These are phyloP conservation scores for Oostethus manadensis DNA, from an alignment of 2,113 vertebrate genomes.

Conservation along the genomic window DNA sequence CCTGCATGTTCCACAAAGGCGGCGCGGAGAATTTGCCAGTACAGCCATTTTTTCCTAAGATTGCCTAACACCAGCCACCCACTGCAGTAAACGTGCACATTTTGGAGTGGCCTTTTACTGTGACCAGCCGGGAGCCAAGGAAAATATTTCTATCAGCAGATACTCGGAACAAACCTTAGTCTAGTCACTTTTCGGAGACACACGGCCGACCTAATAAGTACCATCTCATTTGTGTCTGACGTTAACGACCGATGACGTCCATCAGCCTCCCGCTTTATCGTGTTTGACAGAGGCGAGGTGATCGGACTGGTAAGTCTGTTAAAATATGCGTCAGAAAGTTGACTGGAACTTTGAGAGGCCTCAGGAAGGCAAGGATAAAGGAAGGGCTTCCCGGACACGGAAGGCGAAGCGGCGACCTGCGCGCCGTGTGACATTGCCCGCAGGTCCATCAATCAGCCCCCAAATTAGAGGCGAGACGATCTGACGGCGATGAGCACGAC, in stretches of 20 bases:
- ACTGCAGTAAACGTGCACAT: too few relatives aligned
- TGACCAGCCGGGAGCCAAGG: too few relatives aligned
- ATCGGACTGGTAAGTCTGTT: background rate
- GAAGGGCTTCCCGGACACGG: conserved; percentile 30
- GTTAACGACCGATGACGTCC: background rate
- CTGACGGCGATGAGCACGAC: conserved; percentile 44
- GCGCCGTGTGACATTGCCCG: conserved; percentile 45
- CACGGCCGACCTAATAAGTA: background rate
- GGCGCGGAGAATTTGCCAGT: too few relatives aligned
- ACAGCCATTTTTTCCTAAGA: too few relatives aligned
- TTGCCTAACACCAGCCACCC: too few relatives aligned
- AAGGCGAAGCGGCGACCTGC: conserved; percentile 26
- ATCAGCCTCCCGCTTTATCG: background rate
- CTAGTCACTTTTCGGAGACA: too few relatives aligned
- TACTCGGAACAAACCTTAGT: too few relatives aligned
- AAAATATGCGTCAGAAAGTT: conserved; percentile 32
- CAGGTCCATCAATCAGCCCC: conserved; percentile 65
- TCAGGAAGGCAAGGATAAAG: conserved; percentile 34
- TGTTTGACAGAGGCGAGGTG: conserved; percentile 5
- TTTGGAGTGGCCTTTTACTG: too few relatives aligned
- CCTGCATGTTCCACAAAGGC: too few relatives aligned
- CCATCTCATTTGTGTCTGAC: background rate
- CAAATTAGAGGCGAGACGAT: conserved; percentile 54
- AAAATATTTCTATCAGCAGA: too few relatives aligned
- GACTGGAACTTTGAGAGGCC: background rate